These are phyloP conservation scores for Pachypsylla venusta DNA, from an alignment of 1,140 invertebrate species.

Conservation along the genomic window DNA sequence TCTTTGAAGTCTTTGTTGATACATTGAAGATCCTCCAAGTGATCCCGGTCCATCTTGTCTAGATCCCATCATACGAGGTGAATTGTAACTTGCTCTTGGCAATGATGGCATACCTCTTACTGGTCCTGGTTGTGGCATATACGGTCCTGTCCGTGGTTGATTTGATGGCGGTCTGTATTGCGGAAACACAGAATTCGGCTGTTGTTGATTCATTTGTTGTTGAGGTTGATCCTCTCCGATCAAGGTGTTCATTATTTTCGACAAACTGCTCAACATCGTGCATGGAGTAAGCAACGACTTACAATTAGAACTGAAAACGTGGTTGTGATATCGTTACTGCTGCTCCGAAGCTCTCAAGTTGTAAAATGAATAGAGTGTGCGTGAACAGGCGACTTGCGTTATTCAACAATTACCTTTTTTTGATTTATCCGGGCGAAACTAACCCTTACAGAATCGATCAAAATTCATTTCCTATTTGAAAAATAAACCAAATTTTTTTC, in stretches of 20 bases:
- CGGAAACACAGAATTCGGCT: conserved; percentile 4
- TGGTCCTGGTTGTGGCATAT: not conserved
- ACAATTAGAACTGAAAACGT: not conserved
- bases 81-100: not conserved
- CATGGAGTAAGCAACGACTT: conserved; percentile 3
- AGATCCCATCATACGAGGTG: not conserved
- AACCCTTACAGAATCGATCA: conserved; percentile 1
- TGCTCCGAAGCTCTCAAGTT: conserved; percentile 2
- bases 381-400: not conserved
- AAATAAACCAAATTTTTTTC: too few relatives aligned
- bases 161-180: not conserved
- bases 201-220: conserved; percentile 11
- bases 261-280: conserved; percentile 33
- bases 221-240: conserved; percentile 30
- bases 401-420: not conserved
- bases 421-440: conserved; percentile 4
- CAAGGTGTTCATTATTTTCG: conserved; percentile 34
- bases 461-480: not conserved
- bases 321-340: not conserved
- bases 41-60: not conserved
- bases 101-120: conserved; percentile 1
- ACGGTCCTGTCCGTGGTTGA: not conserved
- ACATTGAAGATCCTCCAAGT: not conserved
- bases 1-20: not conserved
- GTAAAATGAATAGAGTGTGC: conserved; percentile 4